phyloP scores from a whole-genome alignment of 2,113 vertebrate species.

The Marmota monax region DNA sequence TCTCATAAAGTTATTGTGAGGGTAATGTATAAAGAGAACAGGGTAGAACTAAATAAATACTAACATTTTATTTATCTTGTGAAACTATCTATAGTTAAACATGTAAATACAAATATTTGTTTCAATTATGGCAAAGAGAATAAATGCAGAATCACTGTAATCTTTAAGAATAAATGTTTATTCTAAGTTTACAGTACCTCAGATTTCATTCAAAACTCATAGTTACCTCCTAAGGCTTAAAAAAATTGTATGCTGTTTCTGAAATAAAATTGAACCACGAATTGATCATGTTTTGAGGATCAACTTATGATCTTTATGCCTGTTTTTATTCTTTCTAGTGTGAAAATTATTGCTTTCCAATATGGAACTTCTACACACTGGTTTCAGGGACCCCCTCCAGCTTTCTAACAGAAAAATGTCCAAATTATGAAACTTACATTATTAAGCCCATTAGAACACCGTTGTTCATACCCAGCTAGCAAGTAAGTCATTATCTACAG shows the following conservation, averaged over 20 bases:
- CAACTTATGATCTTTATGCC: background rate
- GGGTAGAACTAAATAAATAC: background rate
- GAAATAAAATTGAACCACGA: background rate
- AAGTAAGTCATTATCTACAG: constrained; percentile 21
- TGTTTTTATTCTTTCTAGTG: constrained; percentile 22
- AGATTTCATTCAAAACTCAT: background rate
- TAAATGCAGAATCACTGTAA: background rate
- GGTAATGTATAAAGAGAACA: background rate
- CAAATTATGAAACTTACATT: constrained; percentile 7
- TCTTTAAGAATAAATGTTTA: background rate
- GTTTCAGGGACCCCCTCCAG: background rate
- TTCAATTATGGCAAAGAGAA: background rate
- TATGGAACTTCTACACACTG: background rate
- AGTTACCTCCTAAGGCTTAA: background rate
- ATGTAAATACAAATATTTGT: background rate
- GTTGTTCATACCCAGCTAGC: background rate
- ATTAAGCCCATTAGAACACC: constrained; percentile 37
- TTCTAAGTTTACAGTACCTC: background rate
- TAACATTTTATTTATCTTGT: background rate
- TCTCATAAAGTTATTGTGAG: background rate
- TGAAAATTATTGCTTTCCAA: constrained; percentile 9
- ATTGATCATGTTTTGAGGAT: background rate
- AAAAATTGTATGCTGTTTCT: background rate
- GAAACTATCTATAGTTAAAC: background rate
- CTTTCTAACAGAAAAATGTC: constrained; percentile 19